Evolutionary conservation across 2,113 vertebrate genomes (phyloP), one percentile per base, ranked within the genome.

Genomic region (Menura novaehollandiae): DNA sequence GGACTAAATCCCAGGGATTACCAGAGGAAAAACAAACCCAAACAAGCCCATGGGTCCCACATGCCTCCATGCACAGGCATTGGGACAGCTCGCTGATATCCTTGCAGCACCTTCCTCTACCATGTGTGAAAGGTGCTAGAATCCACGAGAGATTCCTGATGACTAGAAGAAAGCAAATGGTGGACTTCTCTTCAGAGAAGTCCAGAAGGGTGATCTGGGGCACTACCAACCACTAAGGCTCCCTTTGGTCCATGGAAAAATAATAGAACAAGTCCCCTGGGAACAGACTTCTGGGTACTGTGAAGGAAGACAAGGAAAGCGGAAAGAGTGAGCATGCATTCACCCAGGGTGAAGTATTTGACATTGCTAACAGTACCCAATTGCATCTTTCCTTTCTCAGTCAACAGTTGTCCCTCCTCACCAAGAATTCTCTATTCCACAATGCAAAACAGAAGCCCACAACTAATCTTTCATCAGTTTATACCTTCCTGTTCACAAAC

Each of bases 31-130:
- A 86, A 21, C 32, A 21, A 46, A 52, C 30, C 19, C 28, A 17
- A 4, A 56, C 9, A 43, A 58, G 8, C 6, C 5, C 35, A 20
- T 2, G 21, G 24, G 15, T 44, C 16, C 41, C 30, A 63, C 15
- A 9, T 58, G 28, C 1, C 19, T 67, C 16, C 21, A 17, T 2
- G 8, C 19, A 47, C 0, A 4, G 30, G 10, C 2, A 3, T 1
- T 51, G 28, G 7, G 15, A 63, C 7, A 53, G 46, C 15, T 41
- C 8, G 1, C 12, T 4, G 1, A 23, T 5, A 32, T 17, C 51
- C n/a, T 72, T 58, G 17, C 7, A 74, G 55, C 13, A 66, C 28
- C 35, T 28, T 77, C 32, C 53, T 81, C 81, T 49, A n/a, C 15
- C 9, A 6, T 26, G 13, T 30, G 19, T 55, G 60, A 62, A 58